A percentile compares a stretch with the other conserved stretches of the same genome.
phyloP scores from a whole-genome alignment of 2,113 vertebrate species.

The Passer montanus region DNA sequence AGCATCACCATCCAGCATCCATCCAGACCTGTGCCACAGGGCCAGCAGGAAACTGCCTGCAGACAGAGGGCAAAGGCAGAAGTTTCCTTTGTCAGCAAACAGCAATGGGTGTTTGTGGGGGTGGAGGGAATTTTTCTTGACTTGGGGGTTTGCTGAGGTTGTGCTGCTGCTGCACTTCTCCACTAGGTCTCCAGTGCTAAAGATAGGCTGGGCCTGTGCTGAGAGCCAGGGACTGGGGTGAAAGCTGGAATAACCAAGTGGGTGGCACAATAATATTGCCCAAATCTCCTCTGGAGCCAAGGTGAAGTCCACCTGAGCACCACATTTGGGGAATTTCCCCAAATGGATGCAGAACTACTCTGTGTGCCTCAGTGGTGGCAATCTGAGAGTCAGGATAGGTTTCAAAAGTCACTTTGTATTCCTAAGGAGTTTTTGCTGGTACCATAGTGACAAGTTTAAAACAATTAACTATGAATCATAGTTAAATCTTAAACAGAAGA shows the following conservation, averaged over 20 bases:
- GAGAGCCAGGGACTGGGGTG: not conserved
- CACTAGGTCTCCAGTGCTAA: not conserved
- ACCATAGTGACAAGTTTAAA: not conserved
- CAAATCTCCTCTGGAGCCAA: not conserved
- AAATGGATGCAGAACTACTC: not conserved
- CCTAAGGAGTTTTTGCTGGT: not conserved
- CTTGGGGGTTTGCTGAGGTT: not conserved
- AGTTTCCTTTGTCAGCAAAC: not conserved
- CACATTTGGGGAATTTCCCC: not conserved
- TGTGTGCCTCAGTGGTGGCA: fast-evolving
- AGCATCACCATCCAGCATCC: not conserved
- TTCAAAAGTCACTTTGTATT: not conserved
- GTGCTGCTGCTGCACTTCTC: not conserved
- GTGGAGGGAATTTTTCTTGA: not conserved
- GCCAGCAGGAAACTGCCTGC: fast-evolving
- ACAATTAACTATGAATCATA: not conserved
- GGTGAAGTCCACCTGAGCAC: not conserved
- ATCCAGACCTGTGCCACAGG: not conserved
- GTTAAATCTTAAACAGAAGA: not conserved
- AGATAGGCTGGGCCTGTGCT: not conserved
- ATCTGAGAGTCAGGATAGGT: not conserved
- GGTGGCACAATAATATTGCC: fast-evolving
- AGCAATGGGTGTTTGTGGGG: not conserved
- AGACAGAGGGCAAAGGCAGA: not conserved
- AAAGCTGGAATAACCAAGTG: not conserved